phyloP scores from a whole-genome alignment of 1,140 invertebrate genomes.

The Drosophila varians region DNA sequence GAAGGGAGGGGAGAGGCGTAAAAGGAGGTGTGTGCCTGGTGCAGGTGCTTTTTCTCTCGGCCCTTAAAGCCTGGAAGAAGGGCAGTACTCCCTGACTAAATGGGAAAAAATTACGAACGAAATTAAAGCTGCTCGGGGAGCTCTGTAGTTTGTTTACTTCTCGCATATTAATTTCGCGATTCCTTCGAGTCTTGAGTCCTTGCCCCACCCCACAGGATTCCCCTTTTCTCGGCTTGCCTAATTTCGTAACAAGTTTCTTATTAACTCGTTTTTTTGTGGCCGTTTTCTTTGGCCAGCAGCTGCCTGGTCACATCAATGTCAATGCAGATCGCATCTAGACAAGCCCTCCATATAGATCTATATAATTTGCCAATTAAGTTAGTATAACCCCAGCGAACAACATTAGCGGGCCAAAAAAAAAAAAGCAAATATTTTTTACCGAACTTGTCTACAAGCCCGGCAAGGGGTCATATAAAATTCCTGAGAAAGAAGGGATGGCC shows the following conservation, averaged over 20 bases:
- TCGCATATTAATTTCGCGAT: slow-evolving; percentile 66
- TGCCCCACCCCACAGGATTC: neutral
- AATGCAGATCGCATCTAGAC: slow-evolving; percentile 78
- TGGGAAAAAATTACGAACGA: neutral
- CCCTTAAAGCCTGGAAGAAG: no score
- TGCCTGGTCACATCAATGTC: slow-evolving; percentile 73
- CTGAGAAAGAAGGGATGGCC: slow-evolving; percentile 17
- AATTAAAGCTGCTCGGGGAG: no score
- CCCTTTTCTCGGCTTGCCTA: slow-evolving; percentile 38
- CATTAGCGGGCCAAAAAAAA: slow-evolving; percentile 44
- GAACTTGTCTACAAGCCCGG: slow-evolving; percentile 3
- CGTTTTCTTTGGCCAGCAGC: slow-evolving; percentile 38
- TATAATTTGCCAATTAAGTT: slow-evolving; percentile 79
- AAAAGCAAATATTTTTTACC: slow-evolving; percentile 23
- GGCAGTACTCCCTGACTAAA: neutral
- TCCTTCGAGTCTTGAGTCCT: neutral
- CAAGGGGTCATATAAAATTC: slow-evolving; percentile 26
- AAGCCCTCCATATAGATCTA: slow-evolving; percentile 58
- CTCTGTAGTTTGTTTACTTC: neutral
- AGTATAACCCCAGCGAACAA: slow-evolving; percentile 51
- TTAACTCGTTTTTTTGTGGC: slow-evolving; percentile 43
- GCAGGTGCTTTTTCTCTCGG: slow-evolving; percentile 39
- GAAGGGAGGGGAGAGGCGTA: slow-evolving; percentile 16
- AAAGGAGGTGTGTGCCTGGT: slow-evolving; percentile 7
- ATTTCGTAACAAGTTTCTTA: slow-evolving; percentile 80